Evolutionary conservation across 1,140 invertebrate genomes (phyloP).

Genomic region (Whitmania pigra): DNA sequence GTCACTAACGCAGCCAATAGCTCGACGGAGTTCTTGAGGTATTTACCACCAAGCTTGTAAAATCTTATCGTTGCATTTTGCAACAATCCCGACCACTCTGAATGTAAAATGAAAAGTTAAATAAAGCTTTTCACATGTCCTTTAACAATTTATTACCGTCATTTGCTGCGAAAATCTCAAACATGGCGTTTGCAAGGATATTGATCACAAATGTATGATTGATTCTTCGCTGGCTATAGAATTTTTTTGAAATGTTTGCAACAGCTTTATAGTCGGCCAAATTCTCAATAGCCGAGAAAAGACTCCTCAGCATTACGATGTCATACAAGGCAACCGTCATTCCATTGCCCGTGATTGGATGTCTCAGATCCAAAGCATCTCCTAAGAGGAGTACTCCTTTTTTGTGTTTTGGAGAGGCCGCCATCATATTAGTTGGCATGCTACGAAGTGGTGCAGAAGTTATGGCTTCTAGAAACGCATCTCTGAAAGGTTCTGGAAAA

Average conservation of each 20-base stretch:
- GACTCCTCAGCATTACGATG: slow-evolving; percentile 29
- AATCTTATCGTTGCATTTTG: slow-evolving; percentile 34
- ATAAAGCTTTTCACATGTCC: neutral
- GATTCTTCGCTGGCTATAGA: slow-evolving; percentile 29
- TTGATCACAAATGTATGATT: slow-evolving; percentile 36
- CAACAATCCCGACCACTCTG: slow-evolving; percentile 30
- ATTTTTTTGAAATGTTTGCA: slow-evolving; percentile 24
- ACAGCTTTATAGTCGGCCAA: slow-evolving; percentile 29
- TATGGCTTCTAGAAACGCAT: slow-evolving; percentile 30
- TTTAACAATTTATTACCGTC: slow-evolving; percentile 28
- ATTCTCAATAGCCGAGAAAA: slow-evolving; percentile 28
- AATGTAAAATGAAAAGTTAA: neutral
- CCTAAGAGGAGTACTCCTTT: slow-evolving; percentile 32
- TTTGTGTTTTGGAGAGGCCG: slow-evolving; percentile 29
- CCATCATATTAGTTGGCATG: slow-evolving; percentile 35
- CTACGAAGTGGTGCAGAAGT: slow-evolving; percentile 28
- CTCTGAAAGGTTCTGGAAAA: slow-evolving; percentile 30
- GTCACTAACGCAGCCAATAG: slow-evolving; percentile 36
- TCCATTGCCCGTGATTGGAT: slow-evolving; percentile 35
- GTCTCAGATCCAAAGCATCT: slow-evolving; percentile 36
- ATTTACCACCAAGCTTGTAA: slow-evolving; percentile 34
- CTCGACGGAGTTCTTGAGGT: slow-evolving; percentile 32
- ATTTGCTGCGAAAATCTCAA: slow-evolving; percentile 34
- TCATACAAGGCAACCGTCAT: slow-evolving; percentile 36
- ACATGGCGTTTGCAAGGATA: slow-evolving; percentile 33